Evolutionary conservation across 1,140 invertebrate species (phyloP).

Genomic region (Drosophila biarmipes): DNA sequence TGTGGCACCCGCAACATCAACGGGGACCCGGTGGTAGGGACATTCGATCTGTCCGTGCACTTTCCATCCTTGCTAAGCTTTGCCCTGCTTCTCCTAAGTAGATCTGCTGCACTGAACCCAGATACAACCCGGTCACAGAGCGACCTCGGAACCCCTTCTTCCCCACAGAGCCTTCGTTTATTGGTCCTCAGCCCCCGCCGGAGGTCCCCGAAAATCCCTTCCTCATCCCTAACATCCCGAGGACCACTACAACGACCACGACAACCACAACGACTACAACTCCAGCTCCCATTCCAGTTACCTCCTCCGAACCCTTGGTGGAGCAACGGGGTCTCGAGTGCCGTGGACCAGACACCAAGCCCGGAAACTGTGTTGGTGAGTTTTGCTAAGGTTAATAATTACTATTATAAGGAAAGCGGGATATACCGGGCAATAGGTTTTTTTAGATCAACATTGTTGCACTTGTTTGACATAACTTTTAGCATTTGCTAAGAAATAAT

Average conservation of each 20-base stretch:
- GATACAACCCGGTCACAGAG: slow-evolving; percentile 50
- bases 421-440: too few relatives aligned
- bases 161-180: slow-evolving; percentile 37
- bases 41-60: not conserved
- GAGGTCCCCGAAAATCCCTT: slow-evolving; percentile 49
- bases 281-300: slow-evolving; percentile 24
- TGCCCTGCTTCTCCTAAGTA: slow-evolving; percentile 19
- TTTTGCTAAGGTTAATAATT: not conserved
- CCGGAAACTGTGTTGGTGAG: slow-evolving; percentile 68
- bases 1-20: slow-evolving; percentile 70
- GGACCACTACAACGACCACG: slow-evolving; percentile 9
- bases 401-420: too few relatives aligned
- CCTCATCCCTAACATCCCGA: slow-evolving; percentile 1
- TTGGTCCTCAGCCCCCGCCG: slow-evolving; percentile 21
- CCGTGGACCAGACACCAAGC: slow-evolving; percentile 54
- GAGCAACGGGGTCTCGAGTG: slow-evolving; percentile 46
- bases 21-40: slow-evolving; percentile 75
- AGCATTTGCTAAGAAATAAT: not conserved
- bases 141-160: slow-evolving; percentile 61
- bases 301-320: slow-evolving; percentile 26
- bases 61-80: slow-evolving; percentile 19
- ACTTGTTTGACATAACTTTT: not conserved
- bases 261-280: slow-evolving; percentile 26
- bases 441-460: not conserved
- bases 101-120: slow-evolving; percentile 57